Evolutionary conservation across 2,888 invertebrate species (phyloP).

Genomic region (Catocala fraxini): DNA sequence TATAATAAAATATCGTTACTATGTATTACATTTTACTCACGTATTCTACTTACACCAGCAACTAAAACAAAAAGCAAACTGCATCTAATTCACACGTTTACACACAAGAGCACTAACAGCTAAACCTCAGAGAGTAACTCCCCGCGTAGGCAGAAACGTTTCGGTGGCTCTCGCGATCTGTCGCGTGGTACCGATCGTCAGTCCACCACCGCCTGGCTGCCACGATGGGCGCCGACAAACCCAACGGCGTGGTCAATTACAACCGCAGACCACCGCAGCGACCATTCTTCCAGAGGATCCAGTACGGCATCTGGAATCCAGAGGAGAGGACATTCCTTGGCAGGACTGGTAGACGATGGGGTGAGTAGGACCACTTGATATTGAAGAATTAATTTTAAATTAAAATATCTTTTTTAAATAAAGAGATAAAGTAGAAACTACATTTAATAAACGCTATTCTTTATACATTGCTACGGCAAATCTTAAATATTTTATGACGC

Average conservation of each 20-base stretch:
- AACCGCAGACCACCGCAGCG: slow-evolving; percentile 74
- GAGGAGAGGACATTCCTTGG: slow-evolving; percentile 89
- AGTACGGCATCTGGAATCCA: slow-evolving; percentile 87
- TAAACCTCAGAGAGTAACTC: slow-evolving; percentile 18
- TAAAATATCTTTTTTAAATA: too few species aligned
- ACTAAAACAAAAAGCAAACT: too few species aligned
- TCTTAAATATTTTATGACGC: too few species aligned
- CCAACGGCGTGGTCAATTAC: slow-evolving; percentile 78
- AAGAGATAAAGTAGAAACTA: too few species aligned
- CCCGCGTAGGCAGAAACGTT: slow-evolving; percentile 27
- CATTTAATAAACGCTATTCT: too few species aligned
- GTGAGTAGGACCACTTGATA: slow-evolving; percentile 76
- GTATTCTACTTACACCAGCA: too few species aligned
- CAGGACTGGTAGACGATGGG: slow-evolving; percentile 89
- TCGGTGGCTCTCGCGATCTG: background rate
- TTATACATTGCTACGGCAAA: too few species aligned
- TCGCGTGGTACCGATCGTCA: slow-evolving; percentile 20
- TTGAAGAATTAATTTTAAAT: too few species aligned
- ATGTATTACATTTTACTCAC: too few species aligned
- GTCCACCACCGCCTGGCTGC: slow-evolving; percentile 28
- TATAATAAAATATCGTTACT: too few species aligned
- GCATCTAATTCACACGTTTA: too few species aligned
- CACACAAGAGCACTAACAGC: background rate
- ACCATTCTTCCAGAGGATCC: slow-evolving; percentile 72
- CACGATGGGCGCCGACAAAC: slow-evolving; percentile 80